Conservation (phyloP, 2,113 vertebrate genomes). For the Leptodactylus fuscus region DNA sequence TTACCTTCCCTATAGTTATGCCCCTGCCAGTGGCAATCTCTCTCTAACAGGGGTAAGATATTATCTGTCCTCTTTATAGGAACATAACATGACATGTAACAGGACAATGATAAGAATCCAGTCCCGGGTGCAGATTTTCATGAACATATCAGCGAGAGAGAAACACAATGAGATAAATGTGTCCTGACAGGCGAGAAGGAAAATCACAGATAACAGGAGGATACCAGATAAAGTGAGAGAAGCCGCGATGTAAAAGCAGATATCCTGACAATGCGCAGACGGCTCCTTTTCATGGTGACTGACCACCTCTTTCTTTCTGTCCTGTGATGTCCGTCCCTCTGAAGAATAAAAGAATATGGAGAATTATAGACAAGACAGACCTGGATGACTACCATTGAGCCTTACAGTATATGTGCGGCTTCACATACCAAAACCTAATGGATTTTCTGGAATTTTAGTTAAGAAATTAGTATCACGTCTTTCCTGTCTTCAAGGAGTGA, state of each 20-base stretch:
- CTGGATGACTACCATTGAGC: background rate
- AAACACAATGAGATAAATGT: background rate
- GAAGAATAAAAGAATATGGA: background rate
- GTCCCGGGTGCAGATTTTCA: background rate
- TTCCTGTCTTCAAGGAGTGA: too few species aligned
- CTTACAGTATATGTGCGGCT: background rate
- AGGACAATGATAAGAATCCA: too few species aligned
- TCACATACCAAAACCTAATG: background rate
- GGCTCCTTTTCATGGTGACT: background rate
- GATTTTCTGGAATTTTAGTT: background rate
- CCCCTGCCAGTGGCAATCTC: too few species aligned
- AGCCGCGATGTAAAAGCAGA: background rate
- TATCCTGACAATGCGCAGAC: background rate
- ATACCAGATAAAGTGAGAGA: background rate
- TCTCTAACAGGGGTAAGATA: too few species aligned
- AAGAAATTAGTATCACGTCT: too few species aligned
- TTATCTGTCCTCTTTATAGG: too few species aligned
- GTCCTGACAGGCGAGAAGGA: background rate
- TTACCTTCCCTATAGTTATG: too few species aligned
- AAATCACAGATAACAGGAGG: background rate
- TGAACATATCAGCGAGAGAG: background rate
- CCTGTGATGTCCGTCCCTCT: background rate
- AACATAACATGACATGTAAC: too few species aligned
- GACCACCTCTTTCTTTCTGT: background rate
- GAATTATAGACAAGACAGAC: background rate